phyloP scores from a whole-genome alignment of 2,797 vertebrate genomes.

The Peromyscus attwateri region DNA sequence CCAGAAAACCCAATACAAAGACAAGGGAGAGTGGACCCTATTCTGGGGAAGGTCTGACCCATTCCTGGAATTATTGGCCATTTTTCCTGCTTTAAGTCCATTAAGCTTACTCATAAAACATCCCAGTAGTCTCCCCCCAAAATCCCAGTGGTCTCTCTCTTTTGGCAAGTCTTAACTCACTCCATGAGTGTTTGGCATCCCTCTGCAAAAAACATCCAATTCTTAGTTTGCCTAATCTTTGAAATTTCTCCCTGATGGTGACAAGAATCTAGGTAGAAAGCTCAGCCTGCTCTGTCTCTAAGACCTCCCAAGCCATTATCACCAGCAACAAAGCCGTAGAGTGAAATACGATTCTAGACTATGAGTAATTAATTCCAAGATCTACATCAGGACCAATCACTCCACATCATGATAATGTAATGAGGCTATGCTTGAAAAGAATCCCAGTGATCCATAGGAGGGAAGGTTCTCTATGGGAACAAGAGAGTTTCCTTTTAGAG shows the following conservation, averaged over 20 bases:
- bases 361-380: neutral
- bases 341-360: conserved; percentile 20
- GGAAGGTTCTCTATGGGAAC: neutral
- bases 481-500: neutral
- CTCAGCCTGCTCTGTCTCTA: neutral
- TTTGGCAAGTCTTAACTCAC: neutral
- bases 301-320: neutral
- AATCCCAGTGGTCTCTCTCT: neutral
- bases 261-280: neutral
- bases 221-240: neutral
- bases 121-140: neutral
- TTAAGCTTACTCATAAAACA: neutral
- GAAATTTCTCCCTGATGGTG: neutral
- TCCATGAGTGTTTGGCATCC: neutral
- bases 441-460: neutral
- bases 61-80: neutral
- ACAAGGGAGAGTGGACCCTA: neutral
- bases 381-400: neutral
- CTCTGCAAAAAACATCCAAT: neutral
- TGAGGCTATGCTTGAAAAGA: neutral
- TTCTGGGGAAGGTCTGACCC: neutral
- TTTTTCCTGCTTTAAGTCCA: neutral
- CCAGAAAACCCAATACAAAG: neutral
- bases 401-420: neutral
- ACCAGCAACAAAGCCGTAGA: neutral